Base-by-base conservation (phyloP, 1,140 invertebrate species). In the Akabosia matsudoensis region DNA sequence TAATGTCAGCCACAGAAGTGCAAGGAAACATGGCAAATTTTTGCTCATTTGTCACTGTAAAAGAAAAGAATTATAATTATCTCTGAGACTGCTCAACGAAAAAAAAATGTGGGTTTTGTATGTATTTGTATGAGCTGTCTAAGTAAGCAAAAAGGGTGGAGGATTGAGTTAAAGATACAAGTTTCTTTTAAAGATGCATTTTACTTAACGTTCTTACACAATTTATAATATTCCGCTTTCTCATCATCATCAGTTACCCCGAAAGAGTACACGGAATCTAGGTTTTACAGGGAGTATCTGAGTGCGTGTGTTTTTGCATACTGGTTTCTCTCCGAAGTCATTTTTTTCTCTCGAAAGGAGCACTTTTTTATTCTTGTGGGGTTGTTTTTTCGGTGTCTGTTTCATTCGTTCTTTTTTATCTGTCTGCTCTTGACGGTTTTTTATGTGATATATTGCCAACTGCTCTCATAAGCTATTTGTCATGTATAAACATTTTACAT, bases 401-500 rank as follows among this genome's bases (percentile, higher is more conserved):
- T 45, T 45, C 7, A 45, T 45, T 45, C 37, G 7, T 45, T 61
- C 54, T 67, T 67, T 31, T 67, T 67, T 24, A 67, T 67, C 61
- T 67, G 61, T 67, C 61, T 67, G 61, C 22, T 67, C 22, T 31
- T 67, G 61, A 67, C 61, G 61, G 61, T 28, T 31, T 67, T 30
- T 67, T 67, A 14, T 30, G 61, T 67, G 31, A 67, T 16, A 30
- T 67, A 67, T 67, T 67, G 22, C 61, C 61, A 4, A 28, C 28
- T 67, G 61, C 61, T 67, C 61, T 67, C 28, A 28, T 67, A 67
- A 67, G 61, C 61, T 67, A 67, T 67, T 67, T 67, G 61, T 67
- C 61, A 67, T 7, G 61, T 67, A 67, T n/a, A 56, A 13, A 10
- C 54, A 56, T 56, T 24, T 16, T 7, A 14, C 54, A 61, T 61